phyloP scores from a whole-genome alignment of 1,140 invertebrate species.

The Penaeus indicus region DNA sequence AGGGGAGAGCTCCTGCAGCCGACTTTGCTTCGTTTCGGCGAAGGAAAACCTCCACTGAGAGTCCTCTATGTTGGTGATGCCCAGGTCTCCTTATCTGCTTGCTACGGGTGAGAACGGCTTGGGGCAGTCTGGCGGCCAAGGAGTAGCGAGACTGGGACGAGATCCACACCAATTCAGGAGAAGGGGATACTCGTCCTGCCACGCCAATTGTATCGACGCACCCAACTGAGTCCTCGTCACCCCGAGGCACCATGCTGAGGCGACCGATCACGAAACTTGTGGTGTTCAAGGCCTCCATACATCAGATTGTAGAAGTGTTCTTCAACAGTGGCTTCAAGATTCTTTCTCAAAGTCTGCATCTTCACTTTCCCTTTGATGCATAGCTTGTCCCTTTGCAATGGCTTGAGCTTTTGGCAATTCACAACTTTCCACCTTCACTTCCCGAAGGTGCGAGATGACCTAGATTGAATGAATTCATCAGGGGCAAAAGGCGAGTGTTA shows the following conservation, averaged over 20 bases:
- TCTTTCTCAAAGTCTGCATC: constrained; percentile 2
- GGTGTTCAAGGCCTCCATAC: background rate
- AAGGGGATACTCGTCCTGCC: constrained; percentile 48
- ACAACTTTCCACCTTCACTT: background rate
- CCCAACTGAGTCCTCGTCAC: constrained; percentile 41
- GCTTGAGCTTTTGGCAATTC: background rate
- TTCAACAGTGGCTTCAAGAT: background rate
- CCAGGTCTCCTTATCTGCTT: background rate
- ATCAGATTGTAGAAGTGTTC: constrained; percentile 14
- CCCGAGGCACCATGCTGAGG: constrained; percentile 39
- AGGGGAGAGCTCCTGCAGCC: background rate
- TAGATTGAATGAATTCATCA: constrained; percentile 47
- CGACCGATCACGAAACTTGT: background rate
- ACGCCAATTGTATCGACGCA: constrained; percentile 4
- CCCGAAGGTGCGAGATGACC: background rate
- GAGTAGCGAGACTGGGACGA: constrained; percentile 35
- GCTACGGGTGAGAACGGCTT: constrained; percentile 23
- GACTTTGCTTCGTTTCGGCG: constrained; percentile 32
- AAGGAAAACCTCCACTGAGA: constrained; percentile 30
- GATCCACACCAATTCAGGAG: constrained; percentile 33
- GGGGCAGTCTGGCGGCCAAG: constrained; percentile 7
- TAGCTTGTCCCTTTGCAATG: constrained; percentile 3
- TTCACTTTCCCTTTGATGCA: background rate
- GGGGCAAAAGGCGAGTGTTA: constrained; percentile 37
- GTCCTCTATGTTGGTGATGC: constrained; percentile 40